These are phyloP conservation scores for Thamnophis sirtalis DNA, from an alignment of 2,113 vertebrate genomes.

Conservation along the genomic window DNA sequence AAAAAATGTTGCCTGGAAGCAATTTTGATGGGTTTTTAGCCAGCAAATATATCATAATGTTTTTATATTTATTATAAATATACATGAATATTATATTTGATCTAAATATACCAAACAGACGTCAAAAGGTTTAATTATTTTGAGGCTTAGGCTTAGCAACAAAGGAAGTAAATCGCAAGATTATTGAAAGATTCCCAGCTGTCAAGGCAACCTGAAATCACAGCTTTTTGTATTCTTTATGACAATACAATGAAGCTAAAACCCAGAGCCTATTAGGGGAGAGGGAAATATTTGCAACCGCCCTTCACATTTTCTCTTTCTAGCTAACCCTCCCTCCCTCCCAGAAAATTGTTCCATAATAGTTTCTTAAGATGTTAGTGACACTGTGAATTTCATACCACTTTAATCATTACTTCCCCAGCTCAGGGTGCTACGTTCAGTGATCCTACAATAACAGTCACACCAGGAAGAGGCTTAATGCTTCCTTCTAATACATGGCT, in stretches of 20 bases:
- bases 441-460: constrained; percentile 48
- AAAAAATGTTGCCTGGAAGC: background rate
- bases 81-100: background rate
- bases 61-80: background rate
- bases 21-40: background rate
- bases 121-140: background rate
- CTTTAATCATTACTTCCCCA: constrained; percentile 65
- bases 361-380: constrained; percentile 55
- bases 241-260: background rate
- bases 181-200: background rate
- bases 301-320: background rate
- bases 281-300: background rate
- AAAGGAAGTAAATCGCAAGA: background rate
- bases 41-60: background rate
- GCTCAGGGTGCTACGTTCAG: constrained; percentile 42
- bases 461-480: constrained; percentile 48
- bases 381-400: constrained; percentile 68
- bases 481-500: constrained; percentile 40
- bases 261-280: background rate
- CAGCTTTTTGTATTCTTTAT: background rate
- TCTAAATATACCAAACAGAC: background rate
- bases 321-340: background rate
- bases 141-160: background rate
- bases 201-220: background rate
- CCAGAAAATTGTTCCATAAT: constrained; percentile 39